phyloP scores from a whole-genome alignment of 2,113 vertebrate genomes.

The Rhabdomys dilectus region DNA sequence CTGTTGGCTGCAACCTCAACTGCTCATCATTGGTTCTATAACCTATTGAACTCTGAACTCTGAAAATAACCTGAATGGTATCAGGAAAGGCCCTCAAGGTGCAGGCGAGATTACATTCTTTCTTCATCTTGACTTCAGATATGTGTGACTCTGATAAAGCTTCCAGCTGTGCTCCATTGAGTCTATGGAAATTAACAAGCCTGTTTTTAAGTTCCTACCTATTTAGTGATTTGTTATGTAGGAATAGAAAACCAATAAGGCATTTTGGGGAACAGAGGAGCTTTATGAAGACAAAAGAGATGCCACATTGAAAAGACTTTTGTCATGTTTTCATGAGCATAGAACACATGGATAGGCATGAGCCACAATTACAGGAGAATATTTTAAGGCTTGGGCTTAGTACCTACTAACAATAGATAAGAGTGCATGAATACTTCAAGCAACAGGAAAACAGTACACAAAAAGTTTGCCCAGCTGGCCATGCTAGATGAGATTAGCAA shows the following conservation, averaged over 20 bases:
- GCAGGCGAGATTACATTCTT: neutral
- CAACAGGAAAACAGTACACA: neutral
- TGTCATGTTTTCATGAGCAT: accelerated
- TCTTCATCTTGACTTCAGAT: neutral
- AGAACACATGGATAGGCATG: neutral
- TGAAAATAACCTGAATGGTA: neutral
- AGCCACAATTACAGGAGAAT: neutral
- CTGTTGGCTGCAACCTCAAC: neutral
- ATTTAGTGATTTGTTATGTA: neutral
- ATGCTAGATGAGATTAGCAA: no score
- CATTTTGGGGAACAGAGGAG: neutral
- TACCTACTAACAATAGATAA: neutral
- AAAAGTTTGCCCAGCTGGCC: neutral
- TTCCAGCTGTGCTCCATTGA: neutral
- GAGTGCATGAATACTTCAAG: neutral
- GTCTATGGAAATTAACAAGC: neutral
- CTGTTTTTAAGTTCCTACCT: neutral
- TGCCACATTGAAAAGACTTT: neutral
- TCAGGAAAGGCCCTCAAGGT: neutral
- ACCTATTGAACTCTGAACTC: neutral
- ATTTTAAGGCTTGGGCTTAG: neutral
- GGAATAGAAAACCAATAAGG: neutral
- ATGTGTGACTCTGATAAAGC: neutral
- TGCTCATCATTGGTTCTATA: neutral
- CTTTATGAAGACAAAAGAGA: neutral